phyloP scores from a whole-genome alignment of 35 echinoderm and acorn worm species.

The Patiria miniata region DNA sequence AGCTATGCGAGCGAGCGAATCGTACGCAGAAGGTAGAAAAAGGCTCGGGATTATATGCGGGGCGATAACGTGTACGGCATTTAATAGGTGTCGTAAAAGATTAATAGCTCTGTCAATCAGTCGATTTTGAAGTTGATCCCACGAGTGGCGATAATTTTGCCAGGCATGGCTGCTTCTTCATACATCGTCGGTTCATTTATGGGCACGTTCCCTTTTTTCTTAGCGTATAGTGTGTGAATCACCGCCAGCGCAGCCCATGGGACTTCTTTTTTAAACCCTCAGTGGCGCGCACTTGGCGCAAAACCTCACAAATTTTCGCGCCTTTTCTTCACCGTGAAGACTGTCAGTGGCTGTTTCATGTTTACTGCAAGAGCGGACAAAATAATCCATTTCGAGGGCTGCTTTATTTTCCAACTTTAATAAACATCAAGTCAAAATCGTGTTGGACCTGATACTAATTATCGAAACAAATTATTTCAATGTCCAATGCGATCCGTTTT shows the following conservation, averaged over 20 bases:
- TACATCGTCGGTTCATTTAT: constrained; percentile 10
- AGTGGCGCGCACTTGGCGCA: constrained; percentile 3
- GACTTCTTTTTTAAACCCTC: too few species aligned
- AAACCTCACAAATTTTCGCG: background rate
- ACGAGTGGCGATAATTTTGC: constrained; percentile 19
- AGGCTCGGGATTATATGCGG: background rate
- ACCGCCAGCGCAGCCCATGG: constrained; percentile 3
- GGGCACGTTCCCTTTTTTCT: background rate
- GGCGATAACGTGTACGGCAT: constrained; percentile 35
- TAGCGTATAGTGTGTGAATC: constrained; percentile 7
- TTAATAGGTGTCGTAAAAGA: constrained; percentile 48
- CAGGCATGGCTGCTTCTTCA: constrained; percentile 5
- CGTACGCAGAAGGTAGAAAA: background rate
- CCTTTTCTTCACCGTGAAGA: background rate
- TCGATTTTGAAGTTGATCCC: constrained; percentile 13
- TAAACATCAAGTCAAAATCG: too few species aligned
- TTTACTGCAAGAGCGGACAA: too few species aligned
- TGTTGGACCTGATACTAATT: too few species aligned
- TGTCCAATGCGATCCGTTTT: too few species aligned
- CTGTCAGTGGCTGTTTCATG: too few species aligned
- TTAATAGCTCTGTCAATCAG: constrained; percentile 50
- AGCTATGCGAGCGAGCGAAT: background rate
- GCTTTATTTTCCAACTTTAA: too few species aligned
- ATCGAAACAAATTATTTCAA: too few species aligned
- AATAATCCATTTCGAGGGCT: too few species aligned